Evolutionary conservation across 2,113 vertebrate species (phyloP).

Genomic region (Cyphomyrus discorhynchus): DNA sequence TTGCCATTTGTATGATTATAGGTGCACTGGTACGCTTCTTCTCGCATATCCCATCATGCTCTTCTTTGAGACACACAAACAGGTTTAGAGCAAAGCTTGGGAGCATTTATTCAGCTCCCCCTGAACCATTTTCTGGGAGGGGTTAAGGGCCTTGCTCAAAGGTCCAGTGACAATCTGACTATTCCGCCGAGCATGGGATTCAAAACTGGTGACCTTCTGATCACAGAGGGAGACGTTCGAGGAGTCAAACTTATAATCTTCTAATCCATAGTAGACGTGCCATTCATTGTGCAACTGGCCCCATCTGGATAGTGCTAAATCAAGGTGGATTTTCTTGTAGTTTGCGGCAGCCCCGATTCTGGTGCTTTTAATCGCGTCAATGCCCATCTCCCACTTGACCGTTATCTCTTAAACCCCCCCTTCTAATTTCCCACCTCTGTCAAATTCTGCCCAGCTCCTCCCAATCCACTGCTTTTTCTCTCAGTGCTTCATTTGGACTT

Average conservation of each 20-base stretch:
- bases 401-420: constrained; percentile 26
- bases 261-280: not conserved
- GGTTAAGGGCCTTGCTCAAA: not conserved
- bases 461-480: constrained; percentile 22
- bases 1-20: not conserved
- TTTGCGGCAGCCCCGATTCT: not conserved
- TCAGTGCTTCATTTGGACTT: constrained; percentile 43
- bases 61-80: not conserved
- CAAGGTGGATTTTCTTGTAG: not conserved
- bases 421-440: constrained; percentile 18
- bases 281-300: not conserved
- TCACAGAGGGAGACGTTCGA: not conserved
- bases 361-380: not conserved
- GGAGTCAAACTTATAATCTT: not conserved
- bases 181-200: not conserved
- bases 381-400: not conserved
- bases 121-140: not conserved
- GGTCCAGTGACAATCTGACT: not conserved
- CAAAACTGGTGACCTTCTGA: not conserved
- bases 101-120: not conserved
- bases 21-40: not conserved
- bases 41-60: not conserved
- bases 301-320: not conserved
- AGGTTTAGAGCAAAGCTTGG: not conserved
- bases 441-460: not conserved